Conservation (phyloP, 2,888 invertebrate genomes). For the Sarcophaga subvicina region DNA sequence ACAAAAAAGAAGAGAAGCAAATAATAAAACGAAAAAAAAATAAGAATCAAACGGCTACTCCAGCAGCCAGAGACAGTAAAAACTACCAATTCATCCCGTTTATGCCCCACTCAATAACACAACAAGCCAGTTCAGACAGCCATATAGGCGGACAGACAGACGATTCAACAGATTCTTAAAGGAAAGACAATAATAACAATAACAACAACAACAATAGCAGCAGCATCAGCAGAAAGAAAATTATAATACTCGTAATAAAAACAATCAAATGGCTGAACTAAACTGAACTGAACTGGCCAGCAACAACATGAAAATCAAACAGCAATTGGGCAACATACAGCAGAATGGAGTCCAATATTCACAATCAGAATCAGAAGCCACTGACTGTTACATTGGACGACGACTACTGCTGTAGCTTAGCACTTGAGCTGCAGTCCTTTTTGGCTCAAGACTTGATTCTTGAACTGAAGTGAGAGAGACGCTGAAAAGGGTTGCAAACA, state of each 20-base stretch:
- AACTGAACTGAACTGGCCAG: background rate
- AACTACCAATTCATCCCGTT: conserved; percentile 57
- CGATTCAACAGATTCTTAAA: conserved; percentile 3
- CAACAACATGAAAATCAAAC: conserved; percentile 44
- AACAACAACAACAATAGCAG: conserved; percentile 23
- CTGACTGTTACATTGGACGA: conserved; percentile 41
- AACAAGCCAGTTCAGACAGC: conserved; percentile 35
- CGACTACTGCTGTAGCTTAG: conserved; percentile 40
- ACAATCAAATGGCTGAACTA: conserved; percentile 44
- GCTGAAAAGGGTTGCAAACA: background rate
- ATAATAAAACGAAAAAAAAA: background rate
- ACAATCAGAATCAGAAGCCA: conserved; percentile 46
- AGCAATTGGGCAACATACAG: conserved; percentile 29
- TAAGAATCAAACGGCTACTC: background rate
- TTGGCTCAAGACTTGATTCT: background rate
- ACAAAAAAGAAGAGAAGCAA: no score
- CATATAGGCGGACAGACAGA: conserved; percentile 29
- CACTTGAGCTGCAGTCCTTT: conserved; percentile 73
- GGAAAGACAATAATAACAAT: conserved; percentile 23
- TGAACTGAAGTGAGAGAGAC: no score
- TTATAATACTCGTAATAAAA: conserved; percentile 55
- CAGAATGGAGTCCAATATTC: conserved; percentile 28
- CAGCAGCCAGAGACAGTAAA: conserved; percentile 30
- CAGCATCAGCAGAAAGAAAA: conserved; percentile 12
- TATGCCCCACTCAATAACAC: conserved; percentile 52